Percentiles rank a stretch among this genome's conserved stretches.
Evolutionary conservation across 2,797 vertebrate genomes (phyloP).

Genomic region (Gobionotothen gibberifrons): DNA sequence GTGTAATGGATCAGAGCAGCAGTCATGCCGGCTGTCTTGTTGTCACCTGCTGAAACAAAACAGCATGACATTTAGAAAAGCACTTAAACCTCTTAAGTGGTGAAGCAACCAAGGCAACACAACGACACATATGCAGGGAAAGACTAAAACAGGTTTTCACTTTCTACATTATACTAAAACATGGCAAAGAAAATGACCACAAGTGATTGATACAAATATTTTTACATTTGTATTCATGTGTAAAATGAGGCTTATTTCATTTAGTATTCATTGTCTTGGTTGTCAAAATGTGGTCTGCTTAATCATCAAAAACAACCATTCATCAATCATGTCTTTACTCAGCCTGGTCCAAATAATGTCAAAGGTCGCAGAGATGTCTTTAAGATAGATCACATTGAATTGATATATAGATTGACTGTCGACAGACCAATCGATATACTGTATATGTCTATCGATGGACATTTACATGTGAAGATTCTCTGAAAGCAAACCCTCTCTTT

Average conservation of each 20-base stretch:
- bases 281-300: neutral
- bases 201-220: neutral
- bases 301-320: neutral
- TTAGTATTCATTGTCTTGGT: neutral
- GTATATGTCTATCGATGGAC: neutral
- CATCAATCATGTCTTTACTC: conserved; percentile 7
- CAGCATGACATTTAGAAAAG: conserved; percentile 36
- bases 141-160: neutral
- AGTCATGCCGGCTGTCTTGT: conserved; percentile 4
- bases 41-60: conserved; percentile 31
- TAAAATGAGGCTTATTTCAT: neutral
- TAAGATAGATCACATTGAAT: neutral
- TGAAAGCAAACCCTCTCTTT: neutral
- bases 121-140: neutral
- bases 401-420: neutral
- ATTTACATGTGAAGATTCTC: conserved; percentile 7
- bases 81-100: conserved; percentile 17
- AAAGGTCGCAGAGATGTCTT: conserved; percentile 18
- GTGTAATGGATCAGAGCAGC: conserved; percentile 21
- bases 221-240: no score
- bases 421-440: conserved; percentile 4
- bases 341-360: neutral
- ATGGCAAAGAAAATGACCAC: neutral
- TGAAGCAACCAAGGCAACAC: neutral
- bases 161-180: neutral